Base-by-base conservation (phyloP, 2,113 vertebrate genomes). In the Caranx ignobilis region DNA sequence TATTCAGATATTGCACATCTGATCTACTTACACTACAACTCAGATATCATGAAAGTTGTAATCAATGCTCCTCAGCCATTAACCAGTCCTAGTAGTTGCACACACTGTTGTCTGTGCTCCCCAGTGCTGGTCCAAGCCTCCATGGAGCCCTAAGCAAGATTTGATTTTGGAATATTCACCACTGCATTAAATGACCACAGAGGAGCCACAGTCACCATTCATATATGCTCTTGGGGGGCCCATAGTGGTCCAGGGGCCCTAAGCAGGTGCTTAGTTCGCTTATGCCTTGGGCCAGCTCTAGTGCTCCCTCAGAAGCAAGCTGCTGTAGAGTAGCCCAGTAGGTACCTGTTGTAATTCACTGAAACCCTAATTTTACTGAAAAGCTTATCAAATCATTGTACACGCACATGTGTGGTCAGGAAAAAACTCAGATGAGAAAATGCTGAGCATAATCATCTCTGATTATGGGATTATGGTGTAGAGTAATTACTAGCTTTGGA, bases 401-500 rank as follows among this genome's bases (percentile, higher is more conserved):
- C 26, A 26, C 26, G 26, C 26, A 26, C 26, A 26, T 26, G 26
- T 11, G 10, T 15, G 19, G 45, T n/a, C 56, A 39, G 13, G 3
- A 3, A 19, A 37, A 19, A 37, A 64, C 32, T 52, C 19, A 37
- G 4, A 19, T 37, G 16, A 63, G 12, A 56, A 21, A 35, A 56
- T 0, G 26, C 34, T 32, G 0, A 71, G 70, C 21, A 18, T 19
- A 31, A 56, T 45, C 37, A 37, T 9, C 37, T 26, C 5, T 34
- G 45, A 70, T 60, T 52, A n/a, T 50, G 7, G 13, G 45, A 59
- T 37, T 61, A 6, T 60, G 32, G 6, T 19, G 3, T 12, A 43
- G 34, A 45, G 37, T 37, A 77, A 77, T 77, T 54, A 52, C 32
- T 6, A 35, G 26, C 76, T 6, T 45, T 52, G 15, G 41, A 16